These are phyloP conservation scores for Arvicola amphibius DNA, from an alignment of 2,797 vertebrate species.

Conservation along the genomic window DNA sequence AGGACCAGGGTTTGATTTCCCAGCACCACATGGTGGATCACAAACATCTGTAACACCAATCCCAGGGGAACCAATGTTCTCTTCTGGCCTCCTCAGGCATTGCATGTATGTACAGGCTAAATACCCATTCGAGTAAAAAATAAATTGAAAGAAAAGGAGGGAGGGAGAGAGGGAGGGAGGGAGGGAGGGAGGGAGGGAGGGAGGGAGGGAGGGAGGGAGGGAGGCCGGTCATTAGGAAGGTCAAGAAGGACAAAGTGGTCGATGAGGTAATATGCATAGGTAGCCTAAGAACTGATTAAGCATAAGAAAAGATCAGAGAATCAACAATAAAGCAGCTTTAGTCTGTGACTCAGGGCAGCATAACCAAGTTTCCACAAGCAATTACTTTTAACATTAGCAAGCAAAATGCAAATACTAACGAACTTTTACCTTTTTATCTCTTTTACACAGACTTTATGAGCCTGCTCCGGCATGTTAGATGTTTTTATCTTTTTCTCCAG, in stretches of 20 bases:
- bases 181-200: too few relatives aligned
- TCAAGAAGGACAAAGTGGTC: neutral
- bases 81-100: neutral
- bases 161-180: too few relatives aligned
- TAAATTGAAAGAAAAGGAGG: neutral
- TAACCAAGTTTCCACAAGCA: neutral
- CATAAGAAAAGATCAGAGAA: neutral
- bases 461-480: slow-evolving; percentile 95
- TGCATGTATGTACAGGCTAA: neutral
- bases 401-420: neutral
- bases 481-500: slow-evolving; percentile 94
- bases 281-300: neutral
- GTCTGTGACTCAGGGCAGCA: neutral
- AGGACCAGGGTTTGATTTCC: neutral
- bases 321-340: neutral
- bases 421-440: slow-evolving; percentile 93
- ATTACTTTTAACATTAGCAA: neutral
- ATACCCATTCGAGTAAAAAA: neutral
- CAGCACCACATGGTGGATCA: neutral
- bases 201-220: too few relatives aligned
- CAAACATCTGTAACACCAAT: neutral
- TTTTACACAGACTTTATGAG: slow-evolving; percentile 95
- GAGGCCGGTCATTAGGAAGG: neutral
- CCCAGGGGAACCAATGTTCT: neutral
- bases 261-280: neutral